phyloP scores from a whole-genome alignment of 2,888 invertebrate species.

The Nysson spinosus region DNA sequence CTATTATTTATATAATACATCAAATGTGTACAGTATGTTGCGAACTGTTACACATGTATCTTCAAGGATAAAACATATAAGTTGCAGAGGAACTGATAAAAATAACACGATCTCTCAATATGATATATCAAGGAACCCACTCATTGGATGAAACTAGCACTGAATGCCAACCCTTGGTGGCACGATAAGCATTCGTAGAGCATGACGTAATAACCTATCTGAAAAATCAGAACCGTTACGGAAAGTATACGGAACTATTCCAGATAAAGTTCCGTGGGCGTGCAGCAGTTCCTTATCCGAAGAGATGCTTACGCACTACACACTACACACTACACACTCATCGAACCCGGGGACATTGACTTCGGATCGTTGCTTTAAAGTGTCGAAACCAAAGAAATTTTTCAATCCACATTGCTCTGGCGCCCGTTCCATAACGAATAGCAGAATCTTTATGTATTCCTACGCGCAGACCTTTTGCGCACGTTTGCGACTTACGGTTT shows the following conservation, averaged over 20 bases:
- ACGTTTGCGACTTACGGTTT: no score
- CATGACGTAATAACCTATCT: constrained; percentile 18
- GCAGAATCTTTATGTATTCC: no score
- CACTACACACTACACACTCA: background rate
- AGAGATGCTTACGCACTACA: constrained; percentile 2
- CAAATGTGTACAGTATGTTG: no score
- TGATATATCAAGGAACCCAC: constrained; percentile 1
- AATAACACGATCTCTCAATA: background rate
- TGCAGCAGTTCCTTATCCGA: background rate
- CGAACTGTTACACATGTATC: no score
- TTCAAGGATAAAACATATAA: background rate
- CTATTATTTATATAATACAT: no score
- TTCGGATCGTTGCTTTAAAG: background rate
- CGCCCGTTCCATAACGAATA: no score
- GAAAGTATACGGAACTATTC: constrained; percentile 18
- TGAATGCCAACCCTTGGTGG: background rate
- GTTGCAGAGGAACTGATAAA: background rate
- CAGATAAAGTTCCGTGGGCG: constrained; percentile 18
- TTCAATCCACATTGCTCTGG: no score
- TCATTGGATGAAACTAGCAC: constrained; percentile 12
- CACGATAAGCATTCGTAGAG: constrained; percentile 10
- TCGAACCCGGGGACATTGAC: constrained; percentile 2
- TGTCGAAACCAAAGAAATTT: no score
- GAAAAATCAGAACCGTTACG: constrained; percentile 25
- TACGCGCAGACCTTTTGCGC: no score